These are phyloP conservation scores for Morpho helenor DNA, from an alignment of 2,888 invertebrate genomes.

Conservation along the genomic window DNA sequence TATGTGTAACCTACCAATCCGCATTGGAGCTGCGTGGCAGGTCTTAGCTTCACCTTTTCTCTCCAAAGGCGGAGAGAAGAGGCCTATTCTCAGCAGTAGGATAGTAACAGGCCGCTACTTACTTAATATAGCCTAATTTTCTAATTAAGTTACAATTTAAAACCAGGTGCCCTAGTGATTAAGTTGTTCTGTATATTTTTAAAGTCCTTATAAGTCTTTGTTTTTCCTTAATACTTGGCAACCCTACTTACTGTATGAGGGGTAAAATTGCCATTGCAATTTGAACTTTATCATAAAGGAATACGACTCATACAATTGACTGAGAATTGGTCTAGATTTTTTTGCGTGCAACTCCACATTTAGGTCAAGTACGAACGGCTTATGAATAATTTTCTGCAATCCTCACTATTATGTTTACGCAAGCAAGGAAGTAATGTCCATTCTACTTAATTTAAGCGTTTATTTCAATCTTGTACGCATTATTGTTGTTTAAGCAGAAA, in stretches of 20 bases:
- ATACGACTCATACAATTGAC: conserved; percentile 7
- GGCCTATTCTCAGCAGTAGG: too few relatives aligned
- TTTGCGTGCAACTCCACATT: conserved; percentile 24
- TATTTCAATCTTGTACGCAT: conserved; percentile 17
- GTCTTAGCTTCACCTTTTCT: too few relatives aligned
- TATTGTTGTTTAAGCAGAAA: background rate
- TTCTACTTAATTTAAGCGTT: conserved; percentile 14
- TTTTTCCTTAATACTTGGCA: background rate
- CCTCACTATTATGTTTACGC: conserved; percentile 37
- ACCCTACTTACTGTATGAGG: conserved; percentile 3
- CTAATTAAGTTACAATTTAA: too few relatives aligned
- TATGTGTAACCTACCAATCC: too few relatives aligned
- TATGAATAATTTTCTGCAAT: conserved; percentile 51
- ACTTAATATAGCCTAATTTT: too few relatives aligned
- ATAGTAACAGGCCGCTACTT: too few relatives aligned
- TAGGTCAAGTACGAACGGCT: conserved; percentile 48
- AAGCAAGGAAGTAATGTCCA: conserved; percentile 26
- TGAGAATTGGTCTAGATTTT: conserved; percentile 12
- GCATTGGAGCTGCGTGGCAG: too few relatives aligned
- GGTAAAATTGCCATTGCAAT: conserved; percentile 1
- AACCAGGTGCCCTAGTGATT: too few relatives aligned
- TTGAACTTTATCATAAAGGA: background rate
- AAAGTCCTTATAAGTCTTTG: too few relatives aligned
- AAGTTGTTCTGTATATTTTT: too few relatives aligned
- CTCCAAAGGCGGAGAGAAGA: too few relatives aligned